Evolutionary conservation across 2,888 invertebrate genomes (phyloP), one percentile per base, ranked within the genome.

Genomic region (Scaptomyza reducta): DNA sequence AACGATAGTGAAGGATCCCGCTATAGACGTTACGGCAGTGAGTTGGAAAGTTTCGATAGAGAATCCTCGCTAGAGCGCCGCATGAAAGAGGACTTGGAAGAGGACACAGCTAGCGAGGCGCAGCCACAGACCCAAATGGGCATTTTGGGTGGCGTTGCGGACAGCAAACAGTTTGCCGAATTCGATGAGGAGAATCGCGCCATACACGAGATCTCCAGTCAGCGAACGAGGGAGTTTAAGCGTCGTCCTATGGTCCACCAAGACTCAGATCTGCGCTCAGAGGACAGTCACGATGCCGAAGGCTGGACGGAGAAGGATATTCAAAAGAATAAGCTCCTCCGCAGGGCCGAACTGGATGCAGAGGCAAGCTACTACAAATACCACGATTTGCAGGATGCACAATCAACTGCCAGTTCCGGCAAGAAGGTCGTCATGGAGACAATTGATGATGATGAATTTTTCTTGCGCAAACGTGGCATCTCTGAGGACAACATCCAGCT

Each of bases 381-480:
- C 58, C 84, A 85, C 11, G 79, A 79, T 3, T 68, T 77, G n/a
- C 92, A 93, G 50, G 94, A 94, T 65, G 92, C 91, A 1, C 94
- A 93, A 57, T 94, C 94, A 0, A 94, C 94, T 1, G 93, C 93
- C 2, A 94, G 94, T 73, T 94, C 94, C 0, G 93, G 93, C 45
- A 92, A 94, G 53, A 93, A 93, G 53, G 95, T 95, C 0, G 95
- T 96, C 3, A 94, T 97, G 85, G 97, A 97, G 92, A 96, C 97
- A 92, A 96, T 97, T 75, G 95, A 96, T 89, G 96, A 96, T 44
- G 97, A 97, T 91, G 96, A 97, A 92, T 97, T 97, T 92, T 96
- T 96, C 90, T 93, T 97, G 68, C 94, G 96, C 77, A 95, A 95
- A 91, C 95, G 96, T 90, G 96, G 96, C 69, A 95, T 96, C 88